Percentiles rank a stretch among this genome's conserved stretches.
phyloP scores from a whole-genome alignment of 2,888 invertebrate species.

The Calameuta pallipes region DNA sequence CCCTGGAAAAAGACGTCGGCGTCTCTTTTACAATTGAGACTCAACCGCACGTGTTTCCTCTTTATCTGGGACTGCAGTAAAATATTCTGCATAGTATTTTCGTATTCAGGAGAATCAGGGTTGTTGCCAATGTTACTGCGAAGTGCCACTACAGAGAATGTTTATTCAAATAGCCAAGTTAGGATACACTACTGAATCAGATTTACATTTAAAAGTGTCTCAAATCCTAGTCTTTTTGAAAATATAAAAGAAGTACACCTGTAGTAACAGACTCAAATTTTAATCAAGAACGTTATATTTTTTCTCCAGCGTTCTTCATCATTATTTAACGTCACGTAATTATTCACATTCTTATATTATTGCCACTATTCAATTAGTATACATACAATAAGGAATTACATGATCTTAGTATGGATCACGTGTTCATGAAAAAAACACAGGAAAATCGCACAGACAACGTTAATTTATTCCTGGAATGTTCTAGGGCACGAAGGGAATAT shows the following conservation, averaged over 20 bases:
- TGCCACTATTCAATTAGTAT: background rate
- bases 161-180: background rate
- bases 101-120: constrained; percentile 50
- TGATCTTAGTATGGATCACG: background rate
- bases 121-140: constrained; percentile 19
- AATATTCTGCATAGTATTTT: constrained; percentile 33
- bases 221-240: constrained; percentile 19
- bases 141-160: background rate
- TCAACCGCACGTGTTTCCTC: background rate
- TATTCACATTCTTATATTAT: background rate
- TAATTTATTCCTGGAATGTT: background rate
- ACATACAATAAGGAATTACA: background rate
- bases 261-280: constrained; percentile 33
- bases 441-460: background rate
- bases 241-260: constrained; percentile 30
- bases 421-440: background rate
- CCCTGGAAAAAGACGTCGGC: background rate
- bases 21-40: background rate
- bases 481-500: background rate
- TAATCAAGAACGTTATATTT: constrained; percentile 5
- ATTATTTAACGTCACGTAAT: background rate
- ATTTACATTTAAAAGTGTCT: background rate
- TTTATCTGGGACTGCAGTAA: background rate
- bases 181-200: background rate
- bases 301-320: background rate